phyloP scores from a whole-genome alignment of 2,113 vertebrate genomes.

The Dipodomys ordii region DNA sequence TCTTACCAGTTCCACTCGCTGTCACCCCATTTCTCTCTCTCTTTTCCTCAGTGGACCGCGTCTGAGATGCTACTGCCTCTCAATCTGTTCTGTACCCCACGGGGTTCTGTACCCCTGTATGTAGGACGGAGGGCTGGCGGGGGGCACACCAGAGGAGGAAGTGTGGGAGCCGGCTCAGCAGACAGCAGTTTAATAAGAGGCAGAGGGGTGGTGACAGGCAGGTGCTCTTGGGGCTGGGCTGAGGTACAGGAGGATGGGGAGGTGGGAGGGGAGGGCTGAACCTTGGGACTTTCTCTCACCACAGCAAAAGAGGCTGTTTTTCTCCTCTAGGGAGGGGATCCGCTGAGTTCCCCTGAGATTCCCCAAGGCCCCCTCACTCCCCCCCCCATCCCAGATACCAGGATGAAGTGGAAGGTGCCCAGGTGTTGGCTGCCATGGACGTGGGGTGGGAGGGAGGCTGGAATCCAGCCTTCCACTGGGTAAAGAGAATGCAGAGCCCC shows the following conservation, averaged over 20 bases:
- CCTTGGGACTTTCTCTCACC: fast-evolving
- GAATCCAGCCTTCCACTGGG: fast-evolving
- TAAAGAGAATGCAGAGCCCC: neutral
- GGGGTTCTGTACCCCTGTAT: neutral
- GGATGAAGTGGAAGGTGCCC: neutral
- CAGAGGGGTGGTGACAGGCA: too few species aligned
- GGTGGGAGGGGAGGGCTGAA: too few species aligned
- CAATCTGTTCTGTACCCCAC: neutral
- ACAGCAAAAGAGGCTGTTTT: neutral
- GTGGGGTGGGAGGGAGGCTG: too few species aligned
- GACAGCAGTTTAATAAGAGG: neutral
- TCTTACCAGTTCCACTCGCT: too few species aligned
- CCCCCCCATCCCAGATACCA: neutral
- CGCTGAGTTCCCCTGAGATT: neutral
- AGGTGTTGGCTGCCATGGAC: neutral
- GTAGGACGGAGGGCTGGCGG: neutral
- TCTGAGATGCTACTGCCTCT: neutral
- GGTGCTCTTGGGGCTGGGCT: neutral
- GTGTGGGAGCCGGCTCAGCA: neutral
- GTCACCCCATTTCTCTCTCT: neutral
- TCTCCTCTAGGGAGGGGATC: neutral
- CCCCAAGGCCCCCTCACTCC: neutral
- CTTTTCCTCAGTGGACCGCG: neutral
- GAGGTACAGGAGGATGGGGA: neutral
- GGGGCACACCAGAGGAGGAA: neutral